Evolutionary conservation across 2,888 invertebrate species (phyloP).

Genomic region (Stegophylla sp.): DNA sequence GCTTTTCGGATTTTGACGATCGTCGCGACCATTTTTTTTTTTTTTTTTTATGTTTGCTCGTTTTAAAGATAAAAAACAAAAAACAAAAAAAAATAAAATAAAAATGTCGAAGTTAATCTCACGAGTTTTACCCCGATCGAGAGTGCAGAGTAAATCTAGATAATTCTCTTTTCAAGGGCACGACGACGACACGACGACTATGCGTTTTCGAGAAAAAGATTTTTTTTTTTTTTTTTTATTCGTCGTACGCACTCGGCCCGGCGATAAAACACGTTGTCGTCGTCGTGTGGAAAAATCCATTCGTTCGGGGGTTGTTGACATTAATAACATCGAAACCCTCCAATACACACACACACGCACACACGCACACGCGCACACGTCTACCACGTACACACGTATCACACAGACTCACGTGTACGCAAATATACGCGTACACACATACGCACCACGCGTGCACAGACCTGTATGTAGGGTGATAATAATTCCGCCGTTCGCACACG

Average conservation of each 20-base stretch:
- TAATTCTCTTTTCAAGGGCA: conserved; percentile 30
- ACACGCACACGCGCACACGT: not conserved
- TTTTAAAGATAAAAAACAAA: conserved; percentile 11
- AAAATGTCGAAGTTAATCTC: conserved; percentile 7
- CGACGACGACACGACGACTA: conserved; percentile 35
- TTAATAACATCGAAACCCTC: conserved; percentile 53
- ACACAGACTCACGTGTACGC: not conserved
- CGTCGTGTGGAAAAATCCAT: conserved; percentile 42
- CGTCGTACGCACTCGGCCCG: conserved; percentile 20
- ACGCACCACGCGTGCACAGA: not conserved
- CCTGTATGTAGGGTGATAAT: conserved; percentile 36
- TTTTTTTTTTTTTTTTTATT: conserved; percentile 9
- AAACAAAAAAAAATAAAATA: conserved; percentile 18
- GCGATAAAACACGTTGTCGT: conserved; percentile 50
- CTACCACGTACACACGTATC: not conserved
- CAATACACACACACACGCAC: not conserved
- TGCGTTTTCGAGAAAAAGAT: conserved; percentile 13
- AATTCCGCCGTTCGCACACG: conserved; percentile 45
- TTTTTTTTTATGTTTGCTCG: conserved; percentile 32
- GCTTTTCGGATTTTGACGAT: conserved; percentile 23
- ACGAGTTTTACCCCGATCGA: conserved; percentile 26
- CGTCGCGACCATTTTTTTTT: no score
- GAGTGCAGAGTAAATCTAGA: conserved; percentile 57
- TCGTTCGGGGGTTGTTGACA: conserved; percentile 56
- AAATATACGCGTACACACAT: not conserved